Base-by-base conservation (phyloP, 2,888 invertebrate species). In the Agrochola circellaris region DNA sequence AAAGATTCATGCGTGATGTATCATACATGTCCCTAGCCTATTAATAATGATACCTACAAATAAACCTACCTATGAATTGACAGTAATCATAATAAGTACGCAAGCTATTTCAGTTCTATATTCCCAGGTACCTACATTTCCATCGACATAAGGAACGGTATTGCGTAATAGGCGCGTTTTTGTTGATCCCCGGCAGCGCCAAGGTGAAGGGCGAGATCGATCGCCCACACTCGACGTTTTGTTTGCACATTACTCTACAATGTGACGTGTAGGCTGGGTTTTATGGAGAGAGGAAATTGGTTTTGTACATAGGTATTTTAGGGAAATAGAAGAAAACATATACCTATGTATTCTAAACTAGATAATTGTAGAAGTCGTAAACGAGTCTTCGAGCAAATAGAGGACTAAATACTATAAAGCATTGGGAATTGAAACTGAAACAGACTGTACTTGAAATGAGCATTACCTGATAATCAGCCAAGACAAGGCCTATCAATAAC, bases 141-240 rank as follows among this genome's bases (percentile, higher is more conserved):
- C 60, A 75, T 72, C 54, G 42, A 45, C 42, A 69, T 65, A 69
- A 75, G 65, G 67, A 78, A 77, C 30, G 17, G 20, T 42, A 38
- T 17, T 81, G 86, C 81, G 84, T 88, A 85, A 81, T 86, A 76
- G 79, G 65, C 75, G 65, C 65, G 80, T 79, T 79, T 86, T 79
- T 81, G 83, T 85, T 80, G 86, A 82, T 86, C 73, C 75, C 45
- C 38, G 75, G 64, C 73, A 81, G 80, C 79, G 77, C 62, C 88
- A 90, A 90, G 90, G 89, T 90, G 83, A 90, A 88, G 89, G 88
- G 85, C 85, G 67, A 75, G 89, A 90, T 90, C 90, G 88, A 90
- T 90, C 87, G 60, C 65, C 75, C 51, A 78, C 77, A 72, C 79
- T 71, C 76, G 61, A 75, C 76, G 77, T 79, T 85, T 73, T 78